Base-by-base conservation (phyloP, 1,140 invertebrate species). In the Littorina saxatilis region DNA sequence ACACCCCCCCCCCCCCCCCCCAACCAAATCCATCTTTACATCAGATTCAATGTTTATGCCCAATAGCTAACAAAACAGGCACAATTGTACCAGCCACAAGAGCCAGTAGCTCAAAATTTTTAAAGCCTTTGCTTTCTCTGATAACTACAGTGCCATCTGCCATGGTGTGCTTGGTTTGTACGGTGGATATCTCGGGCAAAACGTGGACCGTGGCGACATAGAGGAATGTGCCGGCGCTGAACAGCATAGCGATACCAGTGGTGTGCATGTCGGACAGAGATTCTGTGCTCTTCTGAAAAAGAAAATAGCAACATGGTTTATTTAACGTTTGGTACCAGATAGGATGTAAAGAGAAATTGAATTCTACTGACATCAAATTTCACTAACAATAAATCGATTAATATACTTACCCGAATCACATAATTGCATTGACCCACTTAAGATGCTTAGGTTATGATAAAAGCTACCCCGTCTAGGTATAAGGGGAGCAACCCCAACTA, bases 181-280 rank as follows among this genome's bases (percentile, higher is more conserved):
- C 81, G n/a, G 89, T 91, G 17, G 92, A 90, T 9, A 99, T 93
- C 93, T 99, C 98, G 0, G 99, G 98, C 63, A 99, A 92, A 3
- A 99, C 98, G 92, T 99, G 99, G 1, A 99, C 98, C 1, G 99
- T 99, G 0, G 99, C 97, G 9, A 99, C 99, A 90, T 99, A 99
- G 11, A 99, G 93, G 93, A 99, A 99, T 66, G 99, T 99, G 1
- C 99, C 99, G 1, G 98, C 99, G 84, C 98, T 99, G 92, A 99
- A 99, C 29, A 99, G 92, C 98, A 99, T 99, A 23, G 98, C 98
- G 61, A 99, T 95, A 63, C 97, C 98, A 91, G 96, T 99, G 2
- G 97, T 97, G 93, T 98, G 98, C 15, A 98, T 94, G 39, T 96
- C 96, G 85, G 95, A 96, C 1, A 98, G 87, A 1, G 86, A 82